Conservation (phyloP, 2,797 vertebrate species). For the Ispidina lecontei region DNA sequence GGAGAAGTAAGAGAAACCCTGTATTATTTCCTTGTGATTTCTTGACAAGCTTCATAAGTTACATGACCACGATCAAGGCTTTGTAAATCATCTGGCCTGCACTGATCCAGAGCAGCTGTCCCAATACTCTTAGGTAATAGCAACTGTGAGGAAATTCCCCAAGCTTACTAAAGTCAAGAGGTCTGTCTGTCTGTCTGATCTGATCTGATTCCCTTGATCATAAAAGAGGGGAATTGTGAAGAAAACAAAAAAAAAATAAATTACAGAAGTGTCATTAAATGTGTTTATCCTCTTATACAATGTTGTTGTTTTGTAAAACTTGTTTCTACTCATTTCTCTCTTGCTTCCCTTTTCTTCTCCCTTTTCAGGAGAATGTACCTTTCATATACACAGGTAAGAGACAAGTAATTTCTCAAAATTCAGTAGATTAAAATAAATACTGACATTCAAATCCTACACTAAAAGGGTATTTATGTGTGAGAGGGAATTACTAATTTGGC, state of each 20-base stretch:
- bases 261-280: not conserved
- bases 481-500: not conserved
- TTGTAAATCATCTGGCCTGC: not conserved
- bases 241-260: not conserved
- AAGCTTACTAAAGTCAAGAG: not conserved
- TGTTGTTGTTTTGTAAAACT: not conserved
- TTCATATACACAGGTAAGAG: conserved; percentile 18
- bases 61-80: not conserved
- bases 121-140: not conserved
- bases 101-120: not conserved
- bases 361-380: conserved; percentile 22
- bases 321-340: not conserved
- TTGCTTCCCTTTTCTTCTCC: conserved; percentile 20
- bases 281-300: not conserved
- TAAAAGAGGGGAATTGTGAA: not conserved
- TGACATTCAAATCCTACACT: not conserved
- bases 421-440: not conserved
- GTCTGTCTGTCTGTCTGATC: not conserved
- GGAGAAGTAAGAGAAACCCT: not conserved
- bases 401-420: conserved; percentile 4
- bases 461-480: not conserved
- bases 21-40: not conserved
- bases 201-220: not conserved
- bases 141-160: not conserved
- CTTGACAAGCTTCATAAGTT: not conserved